A percentile compares a stretch with the other conserved stretches of the same genome.
Conservation (phyloP, 2,888 invertebrate genomes). For the Steromphala cineraria region DNA sequence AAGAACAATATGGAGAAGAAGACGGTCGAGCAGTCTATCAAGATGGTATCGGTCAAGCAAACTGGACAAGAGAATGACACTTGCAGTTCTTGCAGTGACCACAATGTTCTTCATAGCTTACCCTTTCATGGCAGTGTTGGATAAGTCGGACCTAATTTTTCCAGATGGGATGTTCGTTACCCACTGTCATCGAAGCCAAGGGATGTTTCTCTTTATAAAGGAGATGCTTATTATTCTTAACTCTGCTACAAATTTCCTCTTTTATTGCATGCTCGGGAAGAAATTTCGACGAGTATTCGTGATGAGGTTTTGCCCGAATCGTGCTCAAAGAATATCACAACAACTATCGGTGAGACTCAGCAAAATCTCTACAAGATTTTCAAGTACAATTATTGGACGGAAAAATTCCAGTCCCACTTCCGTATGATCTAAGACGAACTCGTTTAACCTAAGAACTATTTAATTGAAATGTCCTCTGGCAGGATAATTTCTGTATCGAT, state of each 20-base stretch:
- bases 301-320: background rate
- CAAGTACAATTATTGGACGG: background rate
- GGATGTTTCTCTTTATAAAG: background rate
- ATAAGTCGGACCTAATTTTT: background rate
- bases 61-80: slow-evolving; percentile 15
- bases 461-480: no score
- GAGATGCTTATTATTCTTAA: slow-evolving; percentile 52
- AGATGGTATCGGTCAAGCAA: slow-evolving; percentile 1
- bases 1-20: slow-evolving; percentile 4
- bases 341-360: background rate
- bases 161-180: background rate
- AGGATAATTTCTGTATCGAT: no score
- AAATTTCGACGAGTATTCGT: slow-evolving; percentile 53
- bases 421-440: no score
- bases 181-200: background rate
- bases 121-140: slow-evolving; percentile 14
- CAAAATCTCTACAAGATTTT: background rate
- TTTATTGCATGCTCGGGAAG: slow-evolving; percentile 59
- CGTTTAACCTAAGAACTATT: no score
- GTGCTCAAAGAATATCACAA: background rate
- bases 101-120: slow-evolving; percentile 18
- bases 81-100: slow-evolving; percentile 12
- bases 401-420: background rate
- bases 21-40: background rate
- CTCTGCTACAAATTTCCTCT: slow-evolving; percentile 56